Conservation (phyloP, 2,888 invertebrate species). For the Cephus rjabovi region DNA sequence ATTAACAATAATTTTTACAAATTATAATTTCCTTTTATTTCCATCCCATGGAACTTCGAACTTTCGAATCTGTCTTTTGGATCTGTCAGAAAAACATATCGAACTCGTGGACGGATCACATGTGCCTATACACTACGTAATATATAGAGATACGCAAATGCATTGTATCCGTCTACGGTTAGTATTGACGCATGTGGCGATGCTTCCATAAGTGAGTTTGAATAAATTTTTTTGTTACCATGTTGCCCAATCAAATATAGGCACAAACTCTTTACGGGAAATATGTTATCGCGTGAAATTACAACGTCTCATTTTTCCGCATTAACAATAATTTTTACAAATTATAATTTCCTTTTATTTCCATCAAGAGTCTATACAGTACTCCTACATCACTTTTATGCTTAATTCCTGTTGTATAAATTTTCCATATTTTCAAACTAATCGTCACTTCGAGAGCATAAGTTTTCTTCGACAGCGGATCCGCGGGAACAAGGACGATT, state of each 20-base stretch:
- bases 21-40: too few species aligned
- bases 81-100: too few species aligned
- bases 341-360: background rate
- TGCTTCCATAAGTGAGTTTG: background rate
- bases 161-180: background rate
- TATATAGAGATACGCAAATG: background rate
- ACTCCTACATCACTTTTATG: background rate
- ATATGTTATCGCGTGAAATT: background rate
- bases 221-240: background rate
- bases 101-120: too few species aligned
- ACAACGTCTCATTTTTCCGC: background rate
- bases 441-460: background rate
- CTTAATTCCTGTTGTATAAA: background rate
- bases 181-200: background rate
- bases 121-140: background rate
- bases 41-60: too few species aligned
- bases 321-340: too few species aligned
- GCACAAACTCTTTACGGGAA: background rate
- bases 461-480: background rate
- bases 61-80: too few species aligned
- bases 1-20: too few species aligned
- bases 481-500: background rate
- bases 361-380: background rate
- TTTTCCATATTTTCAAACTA: background rate
- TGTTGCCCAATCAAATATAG: background rate